phyloP scores from a whole-genome alignment of 2,113 vertebrate genomes.

The Aepyceros melampus region DNA sequence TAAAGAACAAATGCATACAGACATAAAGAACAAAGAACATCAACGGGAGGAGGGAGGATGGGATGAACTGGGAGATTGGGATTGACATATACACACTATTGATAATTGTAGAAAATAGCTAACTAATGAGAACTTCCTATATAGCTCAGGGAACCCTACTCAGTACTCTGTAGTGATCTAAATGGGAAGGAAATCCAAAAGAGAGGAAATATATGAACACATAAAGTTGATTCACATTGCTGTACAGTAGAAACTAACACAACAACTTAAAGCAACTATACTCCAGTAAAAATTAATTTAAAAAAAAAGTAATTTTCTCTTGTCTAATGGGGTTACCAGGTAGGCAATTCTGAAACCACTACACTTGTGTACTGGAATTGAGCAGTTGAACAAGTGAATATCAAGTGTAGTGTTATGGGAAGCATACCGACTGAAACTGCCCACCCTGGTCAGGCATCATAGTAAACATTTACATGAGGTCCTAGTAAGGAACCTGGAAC shows the following conservation, averaged over 20 bases:
- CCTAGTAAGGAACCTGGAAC: neutral
- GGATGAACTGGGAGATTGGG: neutral
- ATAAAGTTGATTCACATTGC: neutral
- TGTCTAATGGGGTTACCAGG: neutral
- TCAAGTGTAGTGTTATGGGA: neutral
- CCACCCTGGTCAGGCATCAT: neutral
- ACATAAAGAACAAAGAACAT: neutral
- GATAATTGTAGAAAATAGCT: neutral
- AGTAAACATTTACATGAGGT: neutral
- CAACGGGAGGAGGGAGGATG: neutral
- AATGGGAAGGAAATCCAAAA: neutral
- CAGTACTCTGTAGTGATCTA: neutral
- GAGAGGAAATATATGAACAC: neutral
- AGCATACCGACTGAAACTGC: neutral
- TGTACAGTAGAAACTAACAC: neutral
- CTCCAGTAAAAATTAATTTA: neutral
- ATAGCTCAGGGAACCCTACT: neutral
- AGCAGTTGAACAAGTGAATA: neutral
- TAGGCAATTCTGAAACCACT: neutral
- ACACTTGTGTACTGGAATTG: neutral
- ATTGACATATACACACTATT: neutral
- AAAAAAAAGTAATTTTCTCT: neutral
- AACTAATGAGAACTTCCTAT: neutral
- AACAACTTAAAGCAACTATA: neutral
- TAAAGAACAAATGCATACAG: neutral